Percentiles rank a stretch among this genome's conserved stretches.
These are phyloP conservation scores for Protodeltote pygarga DNA, from an alignment of 2,888 invertebrate genomes.

Conservation along the genomic window DNA sequence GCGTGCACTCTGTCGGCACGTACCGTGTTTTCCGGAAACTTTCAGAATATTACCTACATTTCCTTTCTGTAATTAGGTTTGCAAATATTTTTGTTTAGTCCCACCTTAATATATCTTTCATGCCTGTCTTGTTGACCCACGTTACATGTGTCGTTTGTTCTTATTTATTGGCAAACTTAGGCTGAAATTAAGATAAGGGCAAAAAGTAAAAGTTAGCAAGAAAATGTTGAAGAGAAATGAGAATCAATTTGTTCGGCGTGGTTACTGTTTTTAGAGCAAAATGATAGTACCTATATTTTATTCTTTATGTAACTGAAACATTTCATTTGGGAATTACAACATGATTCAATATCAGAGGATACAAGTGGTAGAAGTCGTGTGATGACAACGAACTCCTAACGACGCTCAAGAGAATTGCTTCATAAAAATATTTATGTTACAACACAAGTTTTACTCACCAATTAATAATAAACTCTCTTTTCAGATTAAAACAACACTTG, in stretches of 20 bases:
- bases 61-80: constrained; percentile 73
- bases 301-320: constrained; percentile 11
- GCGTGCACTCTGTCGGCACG: constrained; percentile 67
- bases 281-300: neutral
- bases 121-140: constrained; percentile 66
- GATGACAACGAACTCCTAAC: constrained; percentile 31
- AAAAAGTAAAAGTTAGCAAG: constrained; percentile 9
- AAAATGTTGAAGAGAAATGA: constrained; percentile 3
- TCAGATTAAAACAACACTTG: constrained; percentile 27
- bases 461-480: constrained; percentile 41
- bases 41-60: constrained; percentile 67
- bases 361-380: constrained; percentile 6
- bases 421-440: constrained; percentile 28
- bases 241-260: constrained; percentile 1
- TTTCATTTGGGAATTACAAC: constrained; percentile 6
- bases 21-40: constrained; percentile 65
- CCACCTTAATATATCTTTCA: constrained; percentile 70
- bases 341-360: constrained; percentile 20
- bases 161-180: constrained; percentile 46
- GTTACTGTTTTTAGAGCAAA: neutral
- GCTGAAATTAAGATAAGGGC: constrained; percentile 36
- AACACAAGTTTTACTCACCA: constrained; percentile 27
- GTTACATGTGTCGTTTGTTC: constrained; percentile 49
- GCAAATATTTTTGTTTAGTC: constrained; percentile 73
- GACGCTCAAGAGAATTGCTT: constrained; percentile 16